Evolutionary conservation across 2,888 invertebrate genomes (phyloP), one percentile per base, ranked within the genome.

Genomic region (Caenorhabditis parvicauda): DNA sequence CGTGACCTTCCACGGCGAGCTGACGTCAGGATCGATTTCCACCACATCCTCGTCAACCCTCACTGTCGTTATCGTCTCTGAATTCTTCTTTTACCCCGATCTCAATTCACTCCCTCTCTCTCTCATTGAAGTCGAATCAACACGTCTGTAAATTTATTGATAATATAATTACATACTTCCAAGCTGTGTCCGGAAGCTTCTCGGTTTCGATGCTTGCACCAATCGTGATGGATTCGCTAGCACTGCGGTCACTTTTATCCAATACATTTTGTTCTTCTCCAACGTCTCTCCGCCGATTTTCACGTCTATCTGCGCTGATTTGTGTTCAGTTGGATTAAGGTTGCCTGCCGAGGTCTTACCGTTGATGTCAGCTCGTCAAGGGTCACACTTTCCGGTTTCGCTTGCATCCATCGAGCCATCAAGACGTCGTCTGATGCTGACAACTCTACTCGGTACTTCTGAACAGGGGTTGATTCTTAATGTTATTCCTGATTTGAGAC

Each of bases 141-240:
- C n/a, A n/a, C n/a, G n/a, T n/a, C n/a, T n/a, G n/a, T n/a, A n/a
- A n/a, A 17, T 27, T 42, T 19, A n/a, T 21, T 43, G 24, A 14
- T 1, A 6, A 46, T 9, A 3, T 22, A 24, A 24, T 7, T 22
- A 46, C 64, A 29, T n/a, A 68, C 68, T 68, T 56, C 70, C 70
- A 50, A 55, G 51, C 37, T 65, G 65, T n/a, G 70, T 70, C 27
- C 58, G 41, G 43, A 70, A 57, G 57, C 63, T 55, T 45, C 63
- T 52, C 0, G 70, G 70, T 39, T 70, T 70, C 3, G 70, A 70
- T n/a, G 67, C 57, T 35, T 65, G 70, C 39, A 67, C 46, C 14
- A 59, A 51, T 44, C 70, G 54, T 12, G 65, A 42, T 2, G 63
- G 65, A 29, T 67, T 63, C 19, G 48, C 54, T 42, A 67, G 19